Evolutionary conservation across 2,888 invertebrate genomes (phyloP).

Genomic region (Morinoia aosen): DNA sequence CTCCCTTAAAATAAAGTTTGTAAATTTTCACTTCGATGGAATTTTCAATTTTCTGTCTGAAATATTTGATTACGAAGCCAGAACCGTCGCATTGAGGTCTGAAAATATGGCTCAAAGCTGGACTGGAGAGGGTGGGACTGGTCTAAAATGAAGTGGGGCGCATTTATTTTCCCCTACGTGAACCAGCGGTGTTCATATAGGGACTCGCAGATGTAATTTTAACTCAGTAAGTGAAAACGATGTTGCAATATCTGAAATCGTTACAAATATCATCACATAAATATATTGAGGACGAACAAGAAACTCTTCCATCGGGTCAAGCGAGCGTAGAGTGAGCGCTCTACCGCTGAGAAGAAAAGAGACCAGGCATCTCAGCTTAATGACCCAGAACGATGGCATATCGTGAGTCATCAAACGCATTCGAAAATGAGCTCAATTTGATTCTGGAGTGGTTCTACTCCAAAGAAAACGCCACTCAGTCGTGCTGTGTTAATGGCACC

Average conservation of each 20-base stretch:
- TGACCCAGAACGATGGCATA: conserved; percentile 29
- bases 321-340: background rate
- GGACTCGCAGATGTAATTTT: background rate
- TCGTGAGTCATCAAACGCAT: conserved; percentile 39
- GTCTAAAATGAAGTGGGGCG: background rate
- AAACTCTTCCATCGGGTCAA: background rate
- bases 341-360: background rate
- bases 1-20: background rate
- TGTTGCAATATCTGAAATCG: background rate
- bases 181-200: background rate
- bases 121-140: background rate
- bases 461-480: background rate
- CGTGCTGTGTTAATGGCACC: background rate
- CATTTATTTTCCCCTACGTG: background rate
- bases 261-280: background rate
- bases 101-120: background rate
- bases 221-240: background rate
- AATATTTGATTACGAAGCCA: background rate
- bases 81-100: background rate
- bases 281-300: background rate
- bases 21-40: background rate
- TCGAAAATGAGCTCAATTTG: background rate
- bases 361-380: background rate
- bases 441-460: background rate
- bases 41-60: background rate